Evolutionary conservation across 2,888 invertebrate genomes (phyloP), one percentile per base, ranked within the genome.

Genomic region (Carpatolechia fugitivella): DNA sequence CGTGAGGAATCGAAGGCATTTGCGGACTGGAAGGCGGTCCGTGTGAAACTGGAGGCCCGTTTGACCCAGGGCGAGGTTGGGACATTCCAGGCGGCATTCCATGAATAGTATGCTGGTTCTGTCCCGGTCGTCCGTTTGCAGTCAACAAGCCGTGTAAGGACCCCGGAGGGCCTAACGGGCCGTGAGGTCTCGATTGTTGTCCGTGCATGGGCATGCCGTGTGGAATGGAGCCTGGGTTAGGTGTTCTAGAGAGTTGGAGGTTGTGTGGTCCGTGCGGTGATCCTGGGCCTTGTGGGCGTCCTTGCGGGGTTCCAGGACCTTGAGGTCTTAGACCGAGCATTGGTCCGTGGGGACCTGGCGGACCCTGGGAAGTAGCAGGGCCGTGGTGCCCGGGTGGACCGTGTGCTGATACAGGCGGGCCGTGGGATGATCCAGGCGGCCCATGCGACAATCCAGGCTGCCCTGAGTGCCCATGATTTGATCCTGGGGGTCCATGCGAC

Each of bases 181-280:
- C 35, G n/a, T n/a, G n/a, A 24, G 24, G 24, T 6, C 24, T 24
- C 3, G 24, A 24, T 24, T 24, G 24, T 4, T 3, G 24, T 24
- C 24, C 24, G 24, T 24, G 24, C 3, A 24, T 24, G n/a, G n/a
- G n/a, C 24, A 24, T 24, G 24, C 24, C 24, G 8, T 11, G 29
- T 59, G 63, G 20, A 58, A 46, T 36, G 16, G 14, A 18, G 56
- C 40, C n/a, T n/a, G 24, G 24, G 24, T 24, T 24, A 24, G 24
- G 24, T 24, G 24, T 4, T 24, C 2, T 56, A 49, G 20, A 36
- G 18, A 5, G 57, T 61, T 10, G 62, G 57, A 5, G 56, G 58
- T 0, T 58, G 40, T 57, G 61, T 13, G 56, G 51, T n/a, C 48
- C 61, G 44, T 11, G 61, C 56, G 60, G 54, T 58, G 60, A 59